phyloP scores from a whole-genome alignment of 2,797 vertebrate genomes.

The Myotis myotis region DNA sequence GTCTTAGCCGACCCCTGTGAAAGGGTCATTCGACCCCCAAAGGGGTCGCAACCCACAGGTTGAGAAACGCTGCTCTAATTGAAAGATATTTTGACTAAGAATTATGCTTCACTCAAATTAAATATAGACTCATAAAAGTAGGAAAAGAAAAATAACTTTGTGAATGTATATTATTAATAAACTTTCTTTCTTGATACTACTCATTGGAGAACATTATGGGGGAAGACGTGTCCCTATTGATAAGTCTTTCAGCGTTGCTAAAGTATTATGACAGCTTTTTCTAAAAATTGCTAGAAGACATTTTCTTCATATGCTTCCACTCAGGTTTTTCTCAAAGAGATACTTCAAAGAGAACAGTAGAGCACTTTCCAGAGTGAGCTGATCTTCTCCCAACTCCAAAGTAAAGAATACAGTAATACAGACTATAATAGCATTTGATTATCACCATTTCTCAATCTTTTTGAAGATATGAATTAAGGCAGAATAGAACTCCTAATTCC shows the following conservation, averaged over 20 bases:
- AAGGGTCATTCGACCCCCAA: no score
- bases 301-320: conserved; percentile 42
- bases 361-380: conserved; percentile 52
- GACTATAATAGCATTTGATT: conserved; percentile 74
- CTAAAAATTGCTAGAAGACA: conserved; percentile 6
- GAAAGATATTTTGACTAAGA: conserved; percentile 26
- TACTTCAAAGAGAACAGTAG: conserved; percentile 70
- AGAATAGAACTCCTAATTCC: conserved; percentile 37
- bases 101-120: background rate
- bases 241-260: background rate
- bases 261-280: background rate
- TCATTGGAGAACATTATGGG: background rate
- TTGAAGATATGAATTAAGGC: conserved; percentile 69
- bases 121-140: conserved; percentile 39
- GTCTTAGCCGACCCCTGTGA: no score
- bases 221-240: background rate
- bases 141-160: conserved; percentile 11
- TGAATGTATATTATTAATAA: conserved; percentile 39
- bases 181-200: background rate
- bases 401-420: conserved; percentile 54
- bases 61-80: background rate
- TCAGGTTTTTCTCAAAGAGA: background rate
- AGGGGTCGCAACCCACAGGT: no score
- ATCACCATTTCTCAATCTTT: conserved; percentile 71
- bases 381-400: conserved; percentile 38